Conservation (phyloP, 1,140 invertebrate genomes). For the Bombus sylvicola region DNA sequence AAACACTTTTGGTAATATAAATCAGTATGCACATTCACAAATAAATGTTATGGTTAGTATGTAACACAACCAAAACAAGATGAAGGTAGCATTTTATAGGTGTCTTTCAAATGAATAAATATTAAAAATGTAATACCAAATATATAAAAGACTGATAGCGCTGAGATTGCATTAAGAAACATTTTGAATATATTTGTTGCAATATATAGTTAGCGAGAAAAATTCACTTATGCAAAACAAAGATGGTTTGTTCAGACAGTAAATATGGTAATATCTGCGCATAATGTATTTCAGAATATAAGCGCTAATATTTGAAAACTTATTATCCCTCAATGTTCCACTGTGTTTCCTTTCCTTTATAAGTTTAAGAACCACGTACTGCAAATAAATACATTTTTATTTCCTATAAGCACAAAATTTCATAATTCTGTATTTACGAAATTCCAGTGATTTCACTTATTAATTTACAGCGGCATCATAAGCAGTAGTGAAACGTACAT, state of each 20-base stretch:
- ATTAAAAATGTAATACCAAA: neutral
- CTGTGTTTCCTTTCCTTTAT: too few species aligned
- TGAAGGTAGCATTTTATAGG: neutral
- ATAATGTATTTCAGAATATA: neutral
- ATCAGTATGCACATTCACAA: neutral
- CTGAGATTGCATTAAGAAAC: neutral
- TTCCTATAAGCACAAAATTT: neutral
- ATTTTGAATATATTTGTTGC: neutral
- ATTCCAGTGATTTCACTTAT: neutral
- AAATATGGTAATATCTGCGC: neutral
- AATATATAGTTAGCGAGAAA: neutral
- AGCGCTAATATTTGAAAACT: constrained; percentile 26
- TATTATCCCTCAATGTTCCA: too few species aligned
- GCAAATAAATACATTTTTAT: neutral
- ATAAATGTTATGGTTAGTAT: neutral
- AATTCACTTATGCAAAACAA: neutral
- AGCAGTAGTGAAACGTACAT: neutral
- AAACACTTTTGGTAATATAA: neutral
- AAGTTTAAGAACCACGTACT: too few species aligned
- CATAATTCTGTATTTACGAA: neutral
- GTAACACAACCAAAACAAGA: neutral
- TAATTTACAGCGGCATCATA: neutral
- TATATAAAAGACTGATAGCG: neutral
- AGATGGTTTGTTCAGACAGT: neutral
- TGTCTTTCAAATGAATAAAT: neutral